phyloP scores from a whole-genome alignment of 2,888 invertebrate genomes.

The Diplolepis rosae region DNA sequence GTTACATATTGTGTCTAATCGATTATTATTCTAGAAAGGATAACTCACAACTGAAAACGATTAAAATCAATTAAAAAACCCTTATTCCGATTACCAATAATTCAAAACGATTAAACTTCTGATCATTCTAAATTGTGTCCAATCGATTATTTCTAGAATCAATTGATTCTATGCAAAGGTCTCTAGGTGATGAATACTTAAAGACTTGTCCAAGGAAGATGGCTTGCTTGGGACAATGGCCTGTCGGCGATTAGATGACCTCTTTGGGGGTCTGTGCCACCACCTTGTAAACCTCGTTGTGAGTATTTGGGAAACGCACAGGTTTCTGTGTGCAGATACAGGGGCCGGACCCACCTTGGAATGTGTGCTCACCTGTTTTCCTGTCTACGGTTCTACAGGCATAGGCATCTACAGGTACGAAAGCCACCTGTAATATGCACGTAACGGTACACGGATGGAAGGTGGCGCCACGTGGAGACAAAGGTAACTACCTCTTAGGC shows the following conservation, averaged over 20 bases:
- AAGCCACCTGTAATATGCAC: constrained; percentile 63
- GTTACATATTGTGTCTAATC: no score
- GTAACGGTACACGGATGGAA: constrained; percentile 67
- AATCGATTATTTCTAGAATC: no score
- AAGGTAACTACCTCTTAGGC: constrained; percentile 65
- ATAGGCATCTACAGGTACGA: constrained; percentile 50
- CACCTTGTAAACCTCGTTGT: constrained; percentile 33
- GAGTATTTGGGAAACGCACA: constrained; percentile 43
- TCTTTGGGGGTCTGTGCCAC: constrained; percentile 47
- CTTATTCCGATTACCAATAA: no score
- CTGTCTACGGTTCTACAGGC: no score
- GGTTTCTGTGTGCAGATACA: constrained; percentile 22
- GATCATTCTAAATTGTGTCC: no score
- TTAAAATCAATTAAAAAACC: no score
- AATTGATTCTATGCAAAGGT: no score
- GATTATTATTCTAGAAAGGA: no score
- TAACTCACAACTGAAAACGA: no score
- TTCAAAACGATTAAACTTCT: no score
- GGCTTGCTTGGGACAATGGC: constrained; percentile 55
- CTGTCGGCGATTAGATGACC: constrained; percentile 58
- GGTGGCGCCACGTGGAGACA: constrained; percentile 63
- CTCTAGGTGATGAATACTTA: constrained; percentile 16
- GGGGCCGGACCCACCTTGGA: constrained; percentile 37
- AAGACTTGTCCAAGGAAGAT: constrained; percentile 11
- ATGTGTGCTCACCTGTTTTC: constrained; percentile 45